Evolutionary conservation across 2,113 vertebrate species (phyloP).

Genomic region (Regulus satrapa): DNA sequence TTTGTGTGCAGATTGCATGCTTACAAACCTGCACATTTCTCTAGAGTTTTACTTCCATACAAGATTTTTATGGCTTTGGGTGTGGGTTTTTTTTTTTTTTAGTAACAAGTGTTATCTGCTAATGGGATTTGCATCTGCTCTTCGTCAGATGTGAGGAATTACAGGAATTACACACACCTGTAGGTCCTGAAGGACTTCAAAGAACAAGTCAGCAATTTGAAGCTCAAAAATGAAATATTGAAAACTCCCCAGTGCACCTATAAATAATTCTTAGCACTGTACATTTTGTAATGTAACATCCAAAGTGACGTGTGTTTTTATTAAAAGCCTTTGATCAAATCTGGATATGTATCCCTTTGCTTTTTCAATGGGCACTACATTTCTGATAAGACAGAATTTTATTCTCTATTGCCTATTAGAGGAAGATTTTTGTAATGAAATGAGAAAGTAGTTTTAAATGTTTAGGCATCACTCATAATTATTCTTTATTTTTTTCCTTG

Average conservation of each 20-base stretch:
- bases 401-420: not conserved
- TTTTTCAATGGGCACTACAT: not conserved
- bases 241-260: not conserved
- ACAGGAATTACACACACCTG: not conserved
- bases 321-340: constrained; percentile 8
- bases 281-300: constrained; percentile 3
- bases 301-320: not conserved
- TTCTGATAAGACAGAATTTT: not conserved
- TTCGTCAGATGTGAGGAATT: not conserved
- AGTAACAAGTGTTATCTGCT: not conserved
- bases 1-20: not conserved
- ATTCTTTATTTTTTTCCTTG: not conserved
- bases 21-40: not conserved
- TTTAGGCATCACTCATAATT: constrained; percentile 13
- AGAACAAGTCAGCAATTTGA: not conserved
- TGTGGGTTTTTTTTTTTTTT: not conserved
- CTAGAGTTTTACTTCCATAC: not conserved
- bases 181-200: not conserved
- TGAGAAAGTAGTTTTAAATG: not conserved
- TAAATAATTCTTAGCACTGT: constrained; percentile 25
- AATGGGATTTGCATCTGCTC: not conserved
- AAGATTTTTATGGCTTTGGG: not conserved
- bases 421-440: not conserved
- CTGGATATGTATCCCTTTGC: not conserved
- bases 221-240: not conserved